These are phyloP conservation scores for Spilarctia lutea DNA, from an alignment of 2,888 invertebrate species.

Conservation along the genomic window DNA sequence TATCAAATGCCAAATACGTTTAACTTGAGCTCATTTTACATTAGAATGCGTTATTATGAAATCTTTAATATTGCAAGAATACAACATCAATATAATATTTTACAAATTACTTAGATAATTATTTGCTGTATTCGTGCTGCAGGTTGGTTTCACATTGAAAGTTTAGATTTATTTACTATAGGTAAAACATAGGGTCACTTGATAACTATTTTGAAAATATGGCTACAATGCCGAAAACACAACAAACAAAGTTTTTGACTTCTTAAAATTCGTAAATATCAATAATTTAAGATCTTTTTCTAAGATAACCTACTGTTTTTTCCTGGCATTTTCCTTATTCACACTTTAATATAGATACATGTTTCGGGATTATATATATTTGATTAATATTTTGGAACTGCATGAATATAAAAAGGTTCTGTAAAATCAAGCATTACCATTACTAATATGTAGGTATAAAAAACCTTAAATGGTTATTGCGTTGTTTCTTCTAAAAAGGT, in stretches of 20 bases:
- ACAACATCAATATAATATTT: neutral
- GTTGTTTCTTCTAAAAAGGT: slow-evolving; percentile 1
- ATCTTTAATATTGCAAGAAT: neutral
- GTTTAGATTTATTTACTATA: too few relatives aligned
- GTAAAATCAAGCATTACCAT: neutral
- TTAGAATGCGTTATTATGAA: slow-evolving; percentile 16
- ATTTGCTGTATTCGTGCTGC: neutral
- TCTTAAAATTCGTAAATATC: too few relatives aligned
- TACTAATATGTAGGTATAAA: neutral
- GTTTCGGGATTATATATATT: too few relatives aligned
- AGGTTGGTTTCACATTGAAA: too few relatives aligned
- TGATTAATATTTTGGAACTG: neutral
- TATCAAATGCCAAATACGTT: slow-evolving; percentile 63
- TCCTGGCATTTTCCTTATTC: too few relatives aligned
- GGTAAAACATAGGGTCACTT: too few relatives aligned
- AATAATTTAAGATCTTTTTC: too few relatives aligned
- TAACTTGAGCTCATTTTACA: slow-evolving; percentile 32
- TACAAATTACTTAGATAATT: neutral
- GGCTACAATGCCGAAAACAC: too few relatives aligned
- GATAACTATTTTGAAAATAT: too few relatives aligned
- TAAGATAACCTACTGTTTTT: too few relatives aligned
- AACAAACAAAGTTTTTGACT: too few relatives aligned
- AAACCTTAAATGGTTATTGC: neutral
- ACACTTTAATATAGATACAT: too few relatives aligned
- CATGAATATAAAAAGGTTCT: neutral